These are phyloP conservation scores for Oscheius sp. DNA, from an alignment of 1,140 invertebrate genomes.

Conservation along the genomic window DNA sequence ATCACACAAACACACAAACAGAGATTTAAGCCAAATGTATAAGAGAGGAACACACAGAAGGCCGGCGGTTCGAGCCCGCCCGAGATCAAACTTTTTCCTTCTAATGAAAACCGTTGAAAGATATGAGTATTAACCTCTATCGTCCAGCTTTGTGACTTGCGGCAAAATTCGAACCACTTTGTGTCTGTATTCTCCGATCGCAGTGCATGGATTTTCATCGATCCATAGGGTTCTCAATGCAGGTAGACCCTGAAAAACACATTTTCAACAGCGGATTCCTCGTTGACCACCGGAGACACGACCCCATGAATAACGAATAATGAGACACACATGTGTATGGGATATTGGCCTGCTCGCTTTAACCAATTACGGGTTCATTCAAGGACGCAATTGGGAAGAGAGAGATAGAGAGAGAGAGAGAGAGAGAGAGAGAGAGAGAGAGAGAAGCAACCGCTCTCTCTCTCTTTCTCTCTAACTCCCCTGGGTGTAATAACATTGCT, in stretches of 20 bases:
- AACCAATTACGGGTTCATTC: not conserved
- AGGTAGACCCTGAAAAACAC: conserved; percentile 24
- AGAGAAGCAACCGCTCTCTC: too few species aligned
- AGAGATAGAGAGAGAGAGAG: too few species aligned
- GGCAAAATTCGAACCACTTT: conserved; percentile 41
- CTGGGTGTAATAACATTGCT: too few species aligned
- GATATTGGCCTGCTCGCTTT: not conserved
- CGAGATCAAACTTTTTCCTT: conserved; percentile 47
- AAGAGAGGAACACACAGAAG: conserved; percentile 47
- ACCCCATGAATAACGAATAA: not conserved
- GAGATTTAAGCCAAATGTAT: too few species aligned
- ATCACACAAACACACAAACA: too few species aligned
- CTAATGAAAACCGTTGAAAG: not conserved
- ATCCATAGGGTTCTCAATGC: conserved; percentile 44
- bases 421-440: too few species aligned
- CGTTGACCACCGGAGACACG: not conserved
- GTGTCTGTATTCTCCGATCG: conserved; percentile 32
- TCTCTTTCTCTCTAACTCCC: too few species aligned
- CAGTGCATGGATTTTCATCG: conserved; percentile 48
- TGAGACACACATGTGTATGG: not conserved
- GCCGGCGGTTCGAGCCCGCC: conserved; percentile 46
- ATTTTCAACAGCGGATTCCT: too few species aligned
- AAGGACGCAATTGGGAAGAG: too few species aligned
- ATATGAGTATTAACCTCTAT: conserved; percentile 30
- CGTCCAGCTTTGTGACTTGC: conserved; percentile 43